Evolutionary conservation across 2,888 invertebrate genomes (phyloP).

Genomic region (Lasioglossum lativentre): DNA sequence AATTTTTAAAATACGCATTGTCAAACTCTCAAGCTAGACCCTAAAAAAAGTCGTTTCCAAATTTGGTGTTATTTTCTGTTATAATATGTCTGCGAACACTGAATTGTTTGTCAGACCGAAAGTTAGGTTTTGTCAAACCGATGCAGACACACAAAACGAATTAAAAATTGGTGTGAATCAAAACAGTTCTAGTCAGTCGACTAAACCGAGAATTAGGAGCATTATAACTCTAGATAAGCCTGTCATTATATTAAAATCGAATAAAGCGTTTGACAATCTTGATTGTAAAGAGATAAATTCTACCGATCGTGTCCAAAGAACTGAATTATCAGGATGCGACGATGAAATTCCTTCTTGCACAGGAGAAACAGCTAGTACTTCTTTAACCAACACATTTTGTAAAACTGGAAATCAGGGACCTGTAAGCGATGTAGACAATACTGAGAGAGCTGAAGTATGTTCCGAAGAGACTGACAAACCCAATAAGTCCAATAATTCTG

Average conservation of each 20-base stretch:
- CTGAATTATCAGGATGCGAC: neutral
- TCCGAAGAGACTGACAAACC: neutral
- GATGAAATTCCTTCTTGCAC: neutral
- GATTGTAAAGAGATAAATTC: neutral
- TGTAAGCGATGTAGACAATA: slow-evolving; percentile 21
- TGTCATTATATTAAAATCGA: slow-evolving; percentile 63
- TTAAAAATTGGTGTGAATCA: slow-evolving; percentile 10
- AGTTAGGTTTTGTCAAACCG: slow-evolving; percentile 72
- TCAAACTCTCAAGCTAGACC: neutral
- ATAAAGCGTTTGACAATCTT: neutral
- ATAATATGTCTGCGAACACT: slow-evolving; percentile 51
- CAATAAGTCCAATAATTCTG: neutral
- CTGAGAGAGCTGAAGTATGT: slow-evolving; percentile 28
- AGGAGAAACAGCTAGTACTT: neutral
- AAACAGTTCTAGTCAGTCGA: slow-evolving; percentile 12
- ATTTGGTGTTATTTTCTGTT: neutral
- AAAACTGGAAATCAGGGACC: slow-evolving; percentile 16
- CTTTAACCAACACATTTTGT: neutral
- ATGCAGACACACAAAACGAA: slow-evolving; percentile 21
- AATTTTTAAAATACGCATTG: neutral
- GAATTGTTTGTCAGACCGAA: slow-evolving; percentile 69
- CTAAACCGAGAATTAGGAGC: slow-evolving; percentile 68
- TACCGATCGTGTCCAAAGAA: neutral
- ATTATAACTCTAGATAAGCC: slow-evolving; percentile 67
- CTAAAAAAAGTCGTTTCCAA: neutral